These are phyloP conservation scores for Phylloscopus trochiloides DNA, from an alignment of 2,113 vertebrate species.

Conservation along the genomic window DNA sequence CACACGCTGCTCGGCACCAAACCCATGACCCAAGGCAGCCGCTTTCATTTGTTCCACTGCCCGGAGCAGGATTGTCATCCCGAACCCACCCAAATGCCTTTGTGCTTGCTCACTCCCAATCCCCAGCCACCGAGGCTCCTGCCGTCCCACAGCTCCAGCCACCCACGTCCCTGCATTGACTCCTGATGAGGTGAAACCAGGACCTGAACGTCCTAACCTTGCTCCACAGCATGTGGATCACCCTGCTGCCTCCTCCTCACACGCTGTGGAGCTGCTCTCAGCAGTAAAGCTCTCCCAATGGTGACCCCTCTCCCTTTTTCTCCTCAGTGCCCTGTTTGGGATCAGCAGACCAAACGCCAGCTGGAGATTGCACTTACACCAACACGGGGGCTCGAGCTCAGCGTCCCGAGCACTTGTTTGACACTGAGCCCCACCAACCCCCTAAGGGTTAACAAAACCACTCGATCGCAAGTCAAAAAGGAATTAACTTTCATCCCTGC, in stretches of 20 bases:
- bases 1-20: neutral
- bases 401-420: neutral
- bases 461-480: neutral
- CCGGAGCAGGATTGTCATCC: neutral
- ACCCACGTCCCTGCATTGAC: neutral
- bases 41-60: neutral
- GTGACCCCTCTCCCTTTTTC: neutral
- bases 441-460: constrained; percentile 59
- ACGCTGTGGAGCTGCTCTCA: neutral
- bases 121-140: neutral
- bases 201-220: neutral
- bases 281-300: neutral
- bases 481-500: constrained; percentile 67
- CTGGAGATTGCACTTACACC: neutral
- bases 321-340: neutral
- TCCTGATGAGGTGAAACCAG: neutral
- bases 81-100: neutral
- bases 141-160: neutral
- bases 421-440: neutral
- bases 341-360: neutral
- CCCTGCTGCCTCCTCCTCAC: neutral
- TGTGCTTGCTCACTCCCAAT: neutral
- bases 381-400: neutral
- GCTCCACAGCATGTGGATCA: neutral
- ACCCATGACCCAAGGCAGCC: neutral